phyloP scores from a whole-genome alignment of 2,888 invertebrate genomes.

The Eurytoma adleriae region DNA sequence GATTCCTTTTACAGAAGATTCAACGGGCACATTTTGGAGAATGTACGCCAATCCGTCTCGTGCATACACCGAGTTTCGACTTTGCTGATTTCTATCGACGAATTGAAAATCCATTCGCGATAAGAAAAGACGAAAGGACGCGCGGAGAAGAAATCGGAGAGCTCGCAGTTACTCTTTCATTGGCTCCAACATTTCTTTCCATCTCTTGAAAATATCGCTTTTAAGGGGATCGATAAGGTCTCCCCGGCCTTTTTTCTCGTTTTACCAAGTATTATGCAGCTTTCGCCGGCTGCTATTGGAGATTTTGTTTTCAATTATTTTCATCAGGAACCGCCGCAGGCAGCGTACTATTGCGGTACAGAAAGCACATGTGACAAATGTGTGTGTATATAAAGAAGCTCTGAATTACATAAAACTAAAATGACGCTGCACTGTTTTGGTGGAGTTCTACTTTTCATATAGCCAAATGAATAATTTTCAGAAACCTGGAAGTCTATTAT shows the following conservation, averaged over 20 bases:
- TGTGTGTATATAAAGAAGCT: too few species aligned
- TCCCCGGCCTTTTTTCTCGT: neutral
- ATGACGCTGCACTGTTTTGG: too few species aligned
- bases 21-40: too few species aligned
- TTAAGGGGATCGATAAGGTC: slow-evolving; percentile 2
- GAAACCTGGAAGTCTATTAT: too few species aligned
- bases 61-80: neutral
- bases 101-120: slow-evolving; percentile 50
- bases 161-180: neutral
- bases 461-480: too few species aligned
- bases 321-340: neutral
- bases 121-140: slow-evolving; percentile 22
- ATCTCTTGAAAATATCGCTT: slow-evolving; percentile 21
- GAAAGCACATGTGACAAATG: too few species aligned
- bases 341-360: neutral
- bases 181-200: slow-evolving; percentile 6
- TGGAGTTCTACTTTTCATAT: too few species aligned
- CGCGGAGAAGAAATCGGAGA: neutral
- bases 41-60: slow-evolving; percentile 25
- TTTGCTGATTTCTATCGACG: slow-evolving; percentile 43
- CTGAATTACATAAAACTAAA: too few species aligned
- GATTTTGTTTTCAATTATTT: slow-evolving; percentile 28
- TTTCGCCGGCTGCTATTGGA: slow-evolving; percentile 1
- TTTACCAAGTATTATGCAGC: neutral
- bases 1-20: too few species aligned